phyloP scores from a whole-genome alignment of 2,797 vertebrate genomes.

The Sebastes minor region DNA sequence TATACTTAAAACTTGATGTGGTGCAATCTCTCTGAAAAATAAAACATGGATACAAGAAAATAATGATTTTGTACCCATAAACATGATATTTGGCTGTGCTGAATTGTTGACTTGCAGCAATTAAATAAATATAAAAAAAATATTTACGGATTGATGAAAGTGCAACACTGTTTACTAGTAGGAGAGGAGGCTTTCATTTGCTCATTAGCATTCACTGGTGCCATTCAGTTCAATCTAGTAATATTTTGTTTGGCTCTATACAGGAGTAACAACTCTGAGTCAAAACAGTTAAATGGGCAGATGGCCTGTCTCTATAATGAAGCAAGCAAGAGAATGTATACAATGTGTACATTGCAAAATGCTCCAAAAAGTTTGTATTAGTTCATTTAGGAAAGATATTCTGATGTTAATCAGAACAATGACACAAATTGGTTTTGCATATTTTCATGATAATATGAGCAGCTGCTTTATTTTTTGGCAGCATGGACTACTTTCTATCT shows the following conservation, averaged over 20 bases:
- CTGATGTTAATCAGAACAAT: background rate
- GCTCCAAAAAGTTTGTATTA: background rate
- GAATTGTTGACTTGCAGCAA: background rate
- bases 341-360: background rate
- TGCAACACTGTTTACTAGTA: background rate
- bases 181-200: background rate
- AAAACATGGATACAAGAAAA: background rate
- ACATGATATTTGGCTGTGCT: background rate
- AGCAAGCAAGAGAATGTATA: background rate
- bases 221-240: background rate
- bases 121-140: background rate
- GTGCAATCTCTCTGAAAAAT: background rate
- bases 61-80: background rate
- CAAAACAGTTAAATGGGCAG: background rate
- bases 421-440: background rate
- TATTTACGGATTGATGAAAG: background rate
- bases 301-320: background rate
- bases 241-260: background rate
- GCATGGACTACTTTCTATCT: background rate
- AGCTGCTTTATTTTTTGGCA: background rate
- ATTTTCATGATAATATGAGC: background rate
- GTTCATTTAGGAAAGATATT: background rate
- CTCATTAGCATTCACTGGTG: background rate
- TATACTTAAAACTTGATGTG: conserved; percentile 6
- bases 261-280: background rate